These are phyloP conservation scores for Loripinus fragilis DNA, from an alignment of 2,888 invertebrate genomes.

Conservation along the genomic window DNA sequence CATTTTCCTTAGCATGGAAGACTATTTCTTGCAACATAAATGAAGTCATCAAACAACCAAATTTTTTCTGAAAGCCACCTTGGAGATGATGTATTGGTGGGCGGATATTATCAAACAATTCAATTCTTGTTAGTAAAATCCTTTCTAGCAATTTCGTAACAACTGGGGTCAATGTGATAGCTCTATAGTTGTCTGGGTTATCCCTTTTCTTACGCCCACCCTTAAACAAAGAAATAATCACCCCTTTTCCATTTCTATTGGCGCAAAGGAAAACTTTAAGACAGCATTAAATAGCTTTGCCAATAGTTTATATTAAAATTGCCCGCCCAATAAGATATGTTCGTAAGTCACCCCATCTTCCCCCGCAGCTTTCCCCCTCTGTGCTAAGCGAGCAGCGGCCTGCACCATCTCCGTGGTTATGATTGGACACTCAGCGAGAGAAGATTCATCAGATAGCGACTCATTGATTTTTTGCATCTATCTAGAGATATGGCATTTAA, in stretches of 20 bases:
- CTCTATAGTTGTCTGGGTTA: not conserved
- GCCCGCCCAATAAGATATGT: too few species aligned
- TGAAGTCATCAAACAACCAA: not conserved
- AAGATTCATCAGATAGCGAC: too few species aligned
- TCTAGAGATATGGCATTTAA: too few species aligned
- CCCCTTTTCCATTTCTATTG: not conserved
- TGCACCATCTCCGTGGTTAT: too few species aligned
- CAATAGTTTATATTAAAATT: too few species aligned
- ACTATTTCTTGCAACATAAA: not conserved
- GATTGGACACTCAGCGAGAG: too few species aligned
- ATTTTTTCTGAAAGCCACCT: not conserved
- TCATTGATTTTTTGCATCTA: too few species aligned
- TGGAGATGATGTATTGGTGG: not conserved
- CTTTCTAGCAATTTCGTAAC: not conserved
- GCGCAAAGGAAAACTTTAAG: not conserved
- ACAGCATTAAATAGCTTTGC: not conserved
- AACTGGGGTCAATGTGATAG: not conserved
- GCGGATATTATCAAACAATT: not conserved
- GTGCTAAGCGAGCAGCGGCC: too few species aligned
- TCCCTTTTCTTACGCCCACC: not conserved
- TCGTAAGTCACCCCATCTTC: too few species aligned
- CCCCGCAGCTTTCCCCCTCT: too few species aligned
- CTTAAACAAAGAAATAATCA: not conserved
- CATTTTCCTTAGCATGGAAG: not conserved
- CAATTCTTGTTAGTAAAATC: not conserved